Evolutionary conservation across 2,888 invertebrate species (phyloP).

Genomic region (Athetis lepigone): DNA sequence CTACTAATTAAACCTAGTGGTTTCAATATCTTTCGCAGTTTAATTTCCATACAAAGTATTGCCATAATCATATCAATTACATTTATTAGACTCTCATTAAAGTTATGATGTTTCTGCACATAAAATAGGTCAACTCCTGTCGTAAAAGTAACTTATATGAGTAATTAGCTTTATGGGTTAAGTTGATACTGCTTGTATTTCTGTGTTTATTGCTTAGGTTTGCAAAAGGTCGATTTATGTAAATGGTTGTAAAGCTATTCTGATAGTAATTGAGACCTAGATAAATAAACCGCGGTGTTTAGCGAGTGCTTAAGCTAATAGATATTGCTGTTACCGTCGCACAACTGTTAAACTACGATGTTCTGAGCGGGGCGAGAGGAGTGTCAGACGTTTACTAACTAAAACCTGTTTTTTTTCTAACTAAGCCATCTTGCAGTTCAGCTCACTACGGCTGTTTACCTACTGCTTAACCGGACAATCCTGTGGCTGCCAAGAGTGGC

Average conservation of each 20-base stretch:
- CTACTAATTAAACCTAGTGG: background rate
- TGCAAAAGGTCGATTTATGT: slow-evolving; percentile 2
- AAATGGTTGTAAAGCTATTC: slow-evolving; percentile 4
- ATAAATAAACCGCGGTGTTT: too few relatives aligned
- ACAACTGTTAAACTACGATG: too few relatives aligned
- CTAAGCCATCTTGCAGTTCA: too few relatives aligned
- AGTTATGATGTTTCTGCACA: slow-evolving; percentile 6
- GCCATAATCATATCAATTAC: slow-evolving; percentile 22
- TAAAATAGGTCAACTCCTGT: slow-evolving; percentile 15
- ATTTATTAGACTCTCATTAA: slow-evolving; percentile 27
- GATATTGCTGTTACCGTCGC: too few relatives aligned
- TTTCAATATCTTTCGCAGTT: slow-evolving; percentile 11
- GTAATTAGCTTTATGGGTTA: slow-evolving; percentile 33
- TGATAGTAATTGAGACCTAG: too few relatives aligned
- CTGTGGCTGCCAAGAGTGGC: too few relatives aligned
- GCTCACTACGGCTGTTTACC: too few relatives aligned
- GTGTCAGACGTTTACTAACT: too few relatives aligned
- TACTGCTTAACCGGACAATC: too few relatives aligned
- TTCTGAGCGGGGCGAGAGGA: too few relatives aligned
- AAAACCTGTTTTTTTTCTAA: too few relatives aligned
- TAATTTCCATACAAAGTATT: slow-evolving; percentile 29
- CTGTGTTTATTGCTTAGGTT: slow-evolving; percentile 8
- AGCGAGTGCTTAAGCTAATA: too few relatives aligned
- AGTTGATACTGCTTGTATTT: slow-evolving; percentile 17
- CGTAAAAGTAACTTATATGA: background rate